Evolutionary conservation across 2,888 invertebrate species (phyloP).

Genomic region (Rhabditophanes sp.): DNA sequence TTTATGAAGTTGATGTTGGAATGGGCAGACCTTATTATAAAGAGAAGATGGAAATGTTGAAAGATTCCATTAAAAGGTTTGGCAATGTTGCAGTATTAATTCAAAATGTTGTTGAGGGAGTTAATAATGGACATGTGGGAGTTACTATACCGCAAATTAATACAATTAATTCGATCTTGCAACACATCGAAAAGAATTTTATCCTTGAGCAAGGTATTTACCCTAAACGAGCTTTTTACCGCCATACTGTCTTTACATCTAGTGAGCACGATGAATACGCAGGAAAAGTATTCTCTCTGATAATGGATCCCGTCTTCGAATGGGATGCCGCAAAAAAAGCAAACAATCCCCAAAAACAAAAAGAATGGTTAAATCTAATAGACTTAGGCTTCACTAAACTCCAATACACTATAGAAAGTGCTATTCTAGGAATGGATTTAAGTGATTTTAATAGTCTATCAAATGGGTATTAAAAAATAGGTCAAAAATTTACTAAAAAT

Average conservation of each 20-base stretch:
- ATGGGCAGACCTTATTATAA: constrained; percentile 7
- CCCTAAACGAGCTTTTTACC: constrained; percentile 6
- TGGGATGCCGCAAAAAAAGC: constrained; percentile 6
- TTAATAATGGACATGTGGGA: no score
- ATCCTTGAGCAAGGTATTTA: constrained; percentile 12
- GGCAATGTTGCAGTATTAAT: not conserved
- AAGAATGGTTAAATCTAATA: no score
- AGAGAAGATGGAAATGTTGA: not conserved
- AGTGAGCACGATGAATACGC: constrained; percentile 6
- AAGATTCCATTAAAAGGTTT: not conserved
- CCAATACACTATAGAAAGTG: constrained; percentile 26
- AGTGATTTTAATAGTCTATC: no score
- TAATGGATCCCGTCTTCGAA: constrained; percentile 21
- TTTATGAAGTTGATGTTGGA: constrained; percentile 11
- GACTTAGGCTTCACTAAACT: constrained; percentile 17
- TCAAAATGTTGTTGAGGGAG: not conserved
- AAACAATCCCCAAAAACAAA: no score
- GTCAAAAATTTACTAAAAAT: no score
- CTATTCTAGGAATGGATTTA: no score
- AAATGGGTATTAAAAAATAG: no score
- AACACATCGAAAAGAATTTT: constrained; percentile 12
- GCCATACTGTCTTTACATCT: constrained; percentile 12
- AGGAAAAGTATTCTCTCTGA: constrained; percentile 7
- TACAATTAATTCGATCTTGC: constrained; percentile 5
- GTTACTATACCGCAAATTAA: no score